Base-by-base conservation (phyloP, 2,797 vertebrate species). In the Trachops cirrhosus region DNA sequence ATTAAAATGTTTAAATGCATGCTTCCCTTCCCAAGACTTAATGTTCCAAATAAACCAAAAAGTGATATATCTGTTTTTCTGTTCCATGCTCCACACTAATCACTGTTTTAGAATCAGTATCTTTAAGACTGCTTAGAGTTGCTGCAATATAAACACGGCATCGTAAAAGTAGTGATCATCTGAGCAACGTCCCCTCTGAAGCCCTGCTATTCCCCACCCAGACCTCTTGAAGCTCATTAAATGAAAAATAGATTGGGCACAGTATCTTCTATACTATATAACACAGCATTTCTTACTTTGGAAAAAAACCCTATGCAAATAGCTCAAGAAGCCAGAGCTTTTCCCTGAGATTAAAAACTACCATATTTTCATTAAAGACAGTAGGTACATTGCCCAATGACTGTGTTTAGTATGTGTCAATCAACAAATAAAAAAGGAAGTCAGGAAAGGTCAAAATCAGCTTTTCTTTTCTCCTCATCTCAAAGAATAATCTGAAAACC, bases 271-370 rank as follows among this genome's bases (percentile, higher is more conserved):
- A 32, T 41, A 77, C 34, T 74, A 82, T 3, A 46, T 10, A 78
- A 52, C 29, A 85, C 26, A 94, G 44, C 19, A 41, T 89, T 54
- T 93, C 75, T 87, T 88, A 73, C 37, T 70, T 96, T 80, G 32
- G 32, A 77, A 78, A 71, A 59, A 71, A 75, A 41, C 41, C 54
- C 57, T 64, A 85, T 85, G 32, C 41, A 92, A 71, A 80, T 73
- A 59, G 34, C 4, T 68, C 12, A 75, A 91, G 77, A 95, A 91
- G 84, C 1, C 19, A 85, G 18, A 78, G 41, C 54, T 84, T 95
- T 67, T 62, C 70, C 50, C 71, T 57, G 21, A 90, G 24, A 71
- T 32, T 77, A 54, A 77, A 86, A 88, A 44, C 5, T 18, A 74
- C 21, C 10, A 1, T 50, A 68, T 59, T 29, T 48, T 74, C 54